These are phyloP conservation scores for Hemiscyllium ocellatum DNA, from an alignment of 2,113 vertebrate genomes.

Conservation along the genomic window DNA sequence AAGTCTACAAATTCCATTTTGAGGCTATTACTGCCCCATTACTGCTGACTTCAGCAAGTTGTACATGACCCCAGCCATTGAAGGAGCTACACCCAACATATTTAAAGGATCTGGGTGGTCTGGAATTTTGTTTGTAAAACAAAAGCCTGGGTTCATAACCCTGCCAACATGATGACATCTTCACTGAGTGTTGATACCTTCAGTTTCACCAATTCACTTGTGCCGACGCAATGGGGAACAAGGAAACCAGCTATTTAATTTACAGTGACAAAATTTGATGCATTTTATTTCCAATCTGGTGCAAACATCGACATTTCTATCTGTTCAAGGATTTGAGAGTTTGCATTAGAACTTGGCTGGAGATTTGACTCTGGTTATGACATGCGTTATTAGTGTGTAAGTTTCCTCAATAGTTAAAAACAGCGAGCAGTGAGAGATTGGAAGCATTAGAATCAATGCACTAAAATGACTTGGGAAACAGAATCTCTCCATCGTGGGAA, in stretches of 20 bases:
- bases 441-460: not conserved
- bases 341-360: not conserved
- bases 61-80: not conserved
- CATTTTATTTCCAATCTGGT: not conserved
- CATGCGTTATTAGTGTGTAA: not conserved
- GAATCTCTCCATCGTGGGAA: constrained; percentile 19
- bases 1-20: not conserved
- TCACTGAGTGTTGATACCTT: constrained; percentile 8
- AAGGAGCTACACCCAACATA: not conserved
- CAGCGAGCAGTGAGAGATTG: not conserved
- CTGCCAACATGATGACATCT: not conserved
- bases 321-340: not conserved
- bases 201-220: not conserved
- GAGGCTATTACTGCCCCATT: not conserved
- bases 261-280: not conserved
- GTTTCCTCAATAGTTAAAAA: not conserved
- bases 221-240: not conserved
- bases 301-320: not conserved
- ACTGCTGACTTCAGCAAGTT: not conserved
- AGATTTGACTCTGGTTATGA: not conserved
- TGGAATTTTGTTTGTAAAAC: constrained; percentile 24
- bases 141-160: not conserved
- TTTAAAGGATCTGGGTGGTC: not conserved
- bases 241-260: not conserved
- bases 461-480: constrained; percentile 10